phyloP scores from a whole-genome alignment of 2,888 invertebrate species.

The Toxonevra muliebris region DNA sequence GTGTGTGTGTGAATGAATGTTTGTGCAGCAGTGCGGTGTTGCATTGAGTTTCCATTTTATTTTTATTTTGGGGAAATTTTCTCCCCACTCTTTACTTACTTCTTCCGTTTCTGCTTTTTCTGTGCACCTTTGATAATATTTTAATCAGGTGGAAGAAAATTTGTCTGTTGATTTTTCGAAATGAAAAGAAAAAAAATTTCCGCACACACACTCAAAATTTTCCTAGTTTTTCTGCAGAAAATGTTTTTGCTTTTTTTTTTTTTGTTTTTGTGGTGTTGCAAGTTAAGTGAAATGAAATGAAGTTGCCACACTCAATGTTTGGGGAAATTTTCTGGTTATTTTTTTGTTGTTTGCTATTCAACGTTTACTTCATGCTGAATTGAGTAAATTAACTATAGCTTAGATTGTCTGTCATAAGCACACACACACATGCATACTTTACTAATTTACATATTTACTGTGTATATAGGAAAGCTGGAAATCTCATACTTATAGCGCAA shows the following conservation, averaged over 20 bases:
- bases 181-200: slow-evolving; percentile 9
- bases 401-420: too few species aligned
- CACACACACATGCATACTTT: too few species aligned
- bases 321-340: neutral
- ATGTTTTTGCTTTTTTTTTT: slow-evolving; percentile 11
- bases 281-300: slow-evolving; percentile 14
- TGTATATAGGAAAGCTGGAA: too few species aligned
- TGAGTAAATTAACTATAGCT: neutral
- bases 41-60: too few species aligned
- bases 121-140: slow-evolving; percentile 42
- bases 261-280: slow-evolving; percentile 18
- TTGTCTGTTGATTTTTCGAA: slow-evolving; percentile 49
- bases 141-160: slow-evolving; percentile 49
- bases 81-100: slow-evolving; percentile 4
- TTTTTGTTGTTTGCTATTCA: too few species aligned
- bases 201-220: neutral
- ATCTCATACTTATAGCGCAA: too few species aligned
- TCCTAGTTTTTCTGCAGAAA: slow-evolving; percentile 17
- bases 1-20: slow-evolving; percentile 5
- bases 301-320: neutral
- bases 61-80: neutral
- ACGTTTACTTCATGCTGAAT: neutral
- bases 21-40: neutral
- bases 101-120: neutral
- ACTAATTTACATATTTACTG: too few species aligned